Evolutionary conservation across 2,797 vertebrate species (phyloP).

Genomic region (Psittacula echo): DNA sequence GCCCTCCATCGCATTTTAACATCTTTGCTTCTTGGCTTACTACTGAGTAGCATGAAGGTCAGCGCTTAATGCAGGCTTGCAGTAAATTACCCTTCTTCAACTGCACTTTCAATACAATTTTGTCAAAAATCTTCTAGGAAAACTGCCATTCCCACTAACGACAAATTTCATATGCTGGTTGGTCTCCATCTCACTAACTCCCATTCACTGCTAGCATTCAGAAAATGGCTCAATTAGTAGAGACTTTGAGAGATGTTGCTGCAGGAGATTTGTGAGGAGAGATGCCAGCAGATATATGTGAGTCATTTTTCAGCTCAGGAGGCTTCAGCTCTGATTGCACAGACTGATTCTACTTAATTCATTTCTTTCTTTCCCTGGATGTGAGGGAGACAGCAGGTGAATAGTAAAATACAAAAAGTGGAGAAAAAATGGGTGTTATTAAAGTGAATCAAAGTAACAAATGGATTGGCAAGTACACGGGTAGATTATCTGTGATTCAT

Average conservation of each 20-base stretch:
- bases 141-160: background rate
- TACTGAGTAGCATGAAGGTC: background rate
- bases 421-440: slow-evolving; percentile 55
- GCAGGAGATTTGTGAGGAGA: slow-evolving; percentile 10
- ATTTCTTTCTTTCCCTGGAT: slow-evolving; percentile 16
- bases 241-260: slow-evolving; percentile 23
- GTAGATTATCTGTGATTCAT: slow-evolving; percentile 62
- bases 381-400: slow-evolving; percentile 48
- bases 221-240: slow-evolving; percentile 59
- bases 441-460: slow-evolving; percentile 55
- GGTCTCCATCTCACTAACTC: background rate
- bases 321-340: slow-evolving; percentile 4
- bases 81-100: slow-evolving; percentile 17
- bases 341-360: slow-evolving; percentile 50
- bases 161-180: background rate
- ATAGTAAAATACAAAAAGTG: slow-evolving; percentile 26
- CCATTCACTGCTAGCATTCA: background rate
- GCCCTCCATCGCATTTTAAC: background rate
- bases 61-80: background rate
- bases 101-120: background rate
- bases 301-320: slow-evolving; percentile 50
- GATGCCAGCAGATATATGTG: slow-evolving; percentile 33
- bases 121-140: slow-evolving; percentile 8
- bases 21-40: background rate
- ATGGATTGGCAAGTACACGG: slow-evolving; percentile 39